Base-by-base conservation (phyloP, 2,797 vertebrate genomes). In the Alouatta caraya region DNA sequence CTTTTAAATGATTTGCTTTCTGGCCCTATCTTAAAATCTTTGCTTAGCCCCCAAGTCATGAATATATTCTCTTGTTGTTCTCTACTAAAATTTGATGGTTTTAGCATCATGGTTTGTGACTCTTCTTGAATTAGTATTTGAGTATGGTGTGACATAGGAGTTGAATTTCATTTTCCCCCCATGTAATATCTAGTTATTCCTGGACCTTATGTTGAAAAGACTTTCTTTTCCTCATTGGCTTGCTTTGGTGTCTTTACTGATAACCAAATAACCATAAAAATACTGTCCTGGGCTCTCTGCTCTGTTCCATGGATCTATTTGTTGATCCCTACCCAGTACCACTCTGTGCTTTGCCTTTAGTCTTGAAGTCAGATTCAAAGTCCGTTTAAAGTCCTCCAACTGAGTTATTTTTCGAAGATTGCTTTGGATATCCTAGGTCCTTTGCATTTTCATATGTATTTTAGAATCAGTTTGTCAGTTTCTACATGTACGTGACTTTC, bases 391-490 rank as follows among this genome's bases (percentile, higher is more conserved):
- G 61, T 89, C 44, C 13, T 92, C 6, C 26, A 90, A 8, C 48
- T n/a, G 72, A 22, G 28, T 79, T 92, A 17, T 73, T 39, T 92
- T 78, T 85, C 75, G 19, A 97, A 59, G 57, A 72, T 57, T 44
- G 12, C 48, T 95, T 95, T 84, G 85, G 50, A 42, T 72, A 46
- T 37, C 19, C 52, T 64, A 37, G 82, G 37, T 84, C 46, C 80
- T 73, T 61, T 52, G 80, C 2, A 39, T 67, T 80, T 88, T 21
- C 30, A n/a, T 89, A 48, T 78, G 6, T 48, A 44, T 92, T 84
- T 96, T 85, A 64, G 30, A 85, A 90, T 89, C 46, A 94, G n/a
- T 21, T 78, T 95, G 19, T 79, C 37, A 83, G 33, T 46, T 86
- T 96, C 55, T 93, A 28, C 24, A 2, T 13, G 6, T 61, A 75